phyloP scores from a whole-genome alignment of 1,140 invertebrate genomes.

The Octopus bimaculoides region DNA sequence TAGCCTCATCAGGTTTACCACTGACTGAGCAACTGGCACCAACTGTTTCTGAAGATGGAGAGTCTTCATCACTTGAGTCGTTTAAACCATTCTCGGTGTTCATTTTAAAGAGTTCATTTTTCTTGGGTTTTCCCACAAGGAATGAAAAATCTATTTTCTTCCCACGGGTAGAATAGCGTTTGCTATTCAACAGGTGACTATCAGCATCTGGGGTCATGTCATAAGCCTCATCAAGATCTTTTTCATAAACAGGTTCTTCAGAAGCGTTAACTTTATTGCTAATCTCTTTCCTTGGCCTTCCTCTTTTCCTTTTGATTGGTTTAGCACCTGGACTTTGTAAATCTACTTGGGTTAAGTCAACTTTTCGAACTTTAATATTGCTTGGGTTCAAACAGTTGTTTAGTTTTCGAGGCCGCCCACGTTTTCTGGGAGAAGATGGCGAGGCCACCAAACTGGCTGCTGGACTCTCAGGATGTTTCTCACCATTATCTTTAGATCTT shows the following conservation, averaged over 20 bases:
- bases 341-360: neutral
- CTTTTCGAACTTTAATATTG: neutral
- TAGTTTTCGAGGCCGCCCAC: neutral
- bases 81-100: neutral
- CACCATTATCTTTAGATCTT: neutral
- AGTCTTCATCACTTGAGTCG: neutral
- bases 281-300: neutral
- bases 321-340: neutral
- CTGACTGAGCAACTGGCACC: too few relatives aligned
- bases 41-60: too few relatives aligned
- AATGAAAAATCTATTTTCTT: conserved; percentile 2
- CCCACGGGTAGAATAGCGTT: conserved; percentile 7
- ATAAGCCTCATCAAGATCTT: neutral
- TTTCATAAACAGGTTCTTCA: neutral
- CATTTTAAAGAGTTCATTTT: neutral
- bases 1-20: too few relatives aligned
- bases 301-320: neutral
- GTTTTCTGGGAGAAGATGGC: neutral
- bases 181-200: neutral
- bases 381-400: neutral
- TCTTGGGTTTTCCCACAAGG: neutral
- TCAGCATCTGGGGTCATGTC: neutral
- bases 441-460: neutral
- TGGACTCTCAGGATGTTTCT: neutral
- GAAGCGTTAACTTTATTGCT: neutral